Evolutionary conservation across 1,140 invertebrate genomes (phyloP).

Genomic region (Drosophila parabipectinata): DNA sequence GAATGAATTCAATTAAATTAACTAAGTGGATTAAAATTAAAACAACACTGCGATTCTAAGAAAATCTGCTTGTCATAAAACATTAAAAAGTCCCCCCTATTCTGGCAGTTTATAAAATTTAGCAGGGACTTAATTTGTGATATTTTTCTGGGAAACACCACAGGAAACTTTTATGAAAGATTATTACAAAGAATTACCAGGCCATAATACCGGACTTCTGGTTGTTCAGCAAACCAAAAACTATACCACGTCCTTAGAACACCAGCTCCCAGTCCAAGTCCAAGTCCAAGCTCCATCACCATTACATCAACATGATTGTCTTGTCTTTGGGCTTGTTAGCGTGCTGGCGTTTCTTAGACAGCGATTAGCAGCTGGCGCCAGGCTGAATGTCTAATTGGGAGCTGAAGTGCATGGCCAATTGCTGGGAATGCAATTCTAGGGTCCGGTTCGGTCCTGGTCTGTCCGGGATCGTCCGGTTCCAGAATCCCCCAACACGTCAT

Average conservation of each 20-base stretch:
- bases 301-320: constrained; percentile 33
- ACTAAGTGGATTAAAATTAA: too few species aligned
- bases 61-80: too few species aligned
- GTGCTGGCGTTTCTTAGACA: constrained; percentile 39
- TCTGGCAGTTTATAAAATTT: too few species aligned
- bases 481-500: constrained; percentile 13
- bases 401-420: constrained; percentile 23
- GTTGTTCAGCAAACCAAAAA: constrained; percentile 31
- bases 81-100: too few species aligned
- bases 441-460: not conserved
- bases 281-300: not conserved
- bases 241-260: not conserved
- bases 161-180: too few species aligned
- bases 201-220: not conserved
- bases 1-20: too few species aligned
- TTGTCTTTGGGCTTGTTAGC: constrained; percentile 52
- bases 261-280: not conserved
- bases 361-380: constrained; percentile 56
- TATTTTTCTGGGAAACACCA: too few species aligned
- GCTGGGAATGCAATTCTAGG: constrained; percentile 17
- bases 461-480: not conserved
- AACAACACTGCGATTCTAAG: too few species aligned
- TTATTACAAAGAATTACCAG: too few species aligned
- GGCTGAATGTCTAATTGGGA: constrained; percentile 40
- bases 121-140: too few species aligned